A percentile compares a stretch with the other conserved stretches of the same genome.
Conservation (phyloP, 2,797 vertebrate genomes). For the Neomorphus geoffroyi region DNA sequence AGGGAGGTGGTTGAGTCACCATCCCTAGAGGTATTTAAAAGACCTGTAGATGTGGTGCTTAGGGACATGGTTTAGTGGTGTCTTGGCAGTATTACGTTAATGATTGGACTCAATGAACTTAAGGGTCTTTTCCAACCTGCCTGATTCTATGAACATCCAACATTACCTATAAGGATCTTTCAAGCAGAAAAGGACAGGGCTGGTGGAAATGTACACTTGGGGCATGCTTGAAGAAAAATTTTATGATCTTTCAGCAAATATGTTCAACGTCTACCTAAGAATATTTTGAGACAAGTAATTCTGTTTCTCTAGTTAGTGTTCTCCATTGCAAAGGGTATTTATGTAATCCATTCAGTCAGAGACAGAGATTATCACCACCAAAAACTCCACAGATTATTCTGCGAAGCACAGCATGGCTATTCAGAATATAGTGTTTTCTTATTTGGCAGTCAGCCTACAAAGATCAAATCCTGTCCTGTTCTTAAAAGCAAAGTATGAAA, state of each 20-base stretch:
- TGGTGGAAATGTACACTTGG: not conserved
- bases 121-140: not conserved
- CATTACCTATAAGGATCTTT: not conserved
- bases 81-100: not conserved
- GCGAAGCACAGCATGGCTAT: not conserved
- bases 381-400: not conserved
- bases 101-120: not conserved
- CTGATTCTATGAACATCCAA: not conserved
- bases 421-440: not conserved
- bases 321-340: not conserved
- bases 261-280: not conserved
- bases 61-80: not conserved
- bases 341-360: not conserved
- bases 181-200: not conserved
- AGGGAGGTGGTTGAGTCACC: not conserved
- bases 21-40: not conserved
- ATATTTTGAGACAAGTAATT: not conserved
- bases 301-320: not conserved
- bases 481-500: slow-evolving; percentile 28
- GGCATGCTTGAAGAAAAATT: not conserved
- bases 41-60: not conserved
- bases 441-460: not conserved
- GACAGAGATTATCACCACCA: not conserved
- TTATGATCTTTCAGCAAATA: not conserved
- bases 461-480: not conserved